Base-by-base conservation (phyloP, 2,113 vertebrate species). In the Pachypanchax playfairii region DNA sequence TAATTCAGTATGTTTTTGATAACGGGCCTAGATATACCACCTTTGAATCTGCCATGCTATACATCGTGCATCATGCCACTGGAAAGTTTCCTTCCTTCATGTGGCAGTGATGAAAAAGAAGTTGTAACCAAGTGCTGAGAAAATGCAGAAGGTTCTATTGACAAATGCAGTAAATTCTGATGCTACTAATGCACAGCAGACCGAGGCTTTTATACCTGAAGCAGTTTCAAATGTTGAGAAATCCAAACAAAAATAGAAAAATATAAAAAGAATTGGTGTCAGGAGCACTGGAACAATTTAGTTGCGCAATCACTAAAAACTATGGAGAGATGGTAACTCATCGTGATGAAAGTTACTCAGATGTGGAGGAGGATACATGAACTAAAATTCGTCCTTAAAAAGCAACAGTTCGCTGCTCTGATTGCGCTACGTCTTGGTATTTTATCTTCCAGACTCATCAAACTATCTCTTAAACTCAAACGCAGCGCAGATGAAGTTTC, bases 61-160 rank as follows among this genome's bases (percentile, higher is more conserved):
- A 90, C 88, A 90, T 79, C 72, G 63, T 80, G 60, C 75, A 80
- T 80, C 89, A 89, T 91, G 90, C 89, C 78, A 66, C 71, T 78
- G 85, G 81, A 77, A 76, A 53, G 44, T 59, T 80, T 63, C 63
- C 55, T 50, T 33, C 73, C 75, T 78, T 73, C 66, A n/a, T 62
- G 49, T 62, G 57, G 75, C 73, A 70, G 46, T 78, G 73, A 76
- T 52, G 49, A 72, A 65, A 69, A 39, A 75, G 67, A 74, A 67
- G 42, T 77, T 80, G 64, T 79, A 77, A 74, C 80, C 85, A 77
- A 66, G 66, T 86, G 78, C 75, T 67, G 72, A 73, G 70, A 82
- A 70, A 85, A 87, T 73, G 64, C 88, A 89, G 68, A 48, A 61
- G 79, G 73, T 77, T 85, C 69, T 86, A 81, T 60, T 73, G 79